Conservation (phyloP, 2,113 vertebrate genomes). For the Planiliza haematocheilus region DNA sequence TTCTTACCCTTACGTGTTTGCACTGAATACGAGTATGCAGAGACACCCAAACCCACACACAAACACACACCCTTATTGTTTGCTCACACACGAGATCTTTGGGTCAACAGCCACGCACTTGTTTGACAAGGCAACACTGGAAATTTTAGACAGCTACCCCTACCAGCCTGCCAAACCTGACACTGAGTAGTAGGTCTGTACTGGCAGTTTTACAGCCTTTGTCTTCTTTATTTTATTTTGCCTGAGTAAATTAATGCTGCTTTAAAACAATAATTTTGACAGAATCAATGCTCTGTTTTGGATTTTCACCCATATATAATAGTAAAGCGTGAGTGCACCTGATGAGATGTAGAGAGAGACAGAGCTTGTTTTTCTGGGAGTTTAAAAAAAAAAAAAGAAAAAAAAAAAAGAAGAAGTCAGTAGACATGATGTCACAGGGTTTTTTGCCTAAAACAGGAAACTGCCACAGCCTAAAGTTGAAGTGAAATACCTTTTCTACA, state of each 20-base stretch:
- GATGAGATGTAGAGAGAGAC: constrained; percentile 31
- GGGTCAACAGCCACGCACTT: constrained; percentile 72
- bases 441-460: constrained; percentile 76
- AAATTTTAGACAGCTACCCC: constrained; percentile 65
- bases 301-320: constrained; percentile 57
- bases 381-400: background rate
- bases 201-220: constrained; percentile 50
- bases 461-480: constrained; percentile 76
- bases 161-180: constrained; percentile 60
- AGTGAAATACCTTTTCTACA: constrained; percentile 71
- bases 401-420: constrained; percentile 15
- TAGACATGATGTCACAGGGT: constrained; percentile 69
- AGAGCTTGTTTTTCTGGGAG: constrained; percentile 44
- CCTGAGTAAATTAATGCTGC: constrained; percentile 80
- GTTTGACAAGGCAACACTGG: constrained; percentile 80
- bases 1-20: constrained; percentile 83
- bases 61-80: constrained; percentile 64
- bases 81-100: constrained; percentile 72
- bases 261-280: constrained; percentile 65
- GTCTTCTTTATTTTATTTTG: constrained; percentile 71
- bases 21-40: constrained; percentile 84
- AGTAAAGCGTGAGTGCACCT: constrained; percentile 56
- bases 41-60: constrained; percentile 66
- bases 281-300: constrained; percentile 65
- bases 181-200: constrained; percentile 50